Percentiles rank a stretch among this genome's conserved stretches.
Evolutionary conservation across 2,797 vertebrate genomes (phyloP).

Genomic region (Gambusia yucatana): DNA sequence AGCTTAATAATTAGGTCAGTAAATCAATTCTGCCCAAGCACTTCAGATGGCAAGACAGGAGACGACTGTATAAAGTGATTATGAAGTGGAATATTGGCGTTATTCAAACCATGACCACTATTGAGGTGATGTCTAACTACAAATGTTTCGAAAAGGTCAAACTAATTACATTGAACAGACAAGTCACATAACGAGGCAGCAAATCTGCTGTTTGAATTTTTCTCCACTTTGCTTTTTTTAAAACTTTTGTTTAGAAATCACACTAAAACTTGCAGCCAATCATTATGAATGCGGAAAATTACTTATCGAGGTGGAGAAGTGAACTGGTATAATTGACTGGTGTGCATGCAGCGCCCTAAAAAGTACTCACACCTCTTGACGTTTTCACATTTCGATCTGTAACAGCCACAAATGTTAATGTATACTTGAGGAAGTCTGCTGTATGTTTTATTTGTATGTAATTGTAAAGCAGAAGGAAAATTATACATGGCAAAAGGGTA

Average conservation of each 20-base stretch:
- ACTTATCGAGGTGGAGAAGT: constrained; percentile 12
- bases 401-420: not conserved
- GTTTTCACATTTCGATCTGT: not conserved
- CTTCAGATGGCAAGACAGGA: constrained; percentile 54
- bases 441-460: not conserved
- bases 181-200: constrained; percentile 68
- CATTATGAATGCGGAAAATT: constrained; percentile 56
- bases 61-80: constrained; percentile 74
- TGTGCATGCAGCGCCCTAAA: not conserved
- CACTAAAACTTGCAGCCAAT: constrained; percentile 70
- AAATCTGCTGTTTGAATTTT: constrained; percentile 59
- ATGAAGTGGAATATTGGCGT: constrained; percentile 61
- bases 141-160: constrained; percentile 76
- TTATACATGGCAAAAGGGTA: not conserved
- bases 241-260: constrained; percentile 59
- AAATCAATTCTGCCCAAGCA: constrained; percentile 69
- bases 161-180: constrained; percentile 77
- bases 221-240: constrained; percentile 32
- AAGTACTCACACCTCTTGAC: not conserved
- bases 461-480: not conserved
- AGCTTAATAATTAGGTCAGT: constrained; percentile 72
- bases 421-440: not conserved
- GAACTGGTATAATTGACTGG: constrained; percentile 15
- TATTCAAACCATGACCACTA: constrained; percentile 69
- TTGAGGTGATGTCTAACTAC: constrained; percentile 62